phyloP scores from a whole-genome alignment of 1,140 invertebrate species.

The Chelonus insularis region DNA sequence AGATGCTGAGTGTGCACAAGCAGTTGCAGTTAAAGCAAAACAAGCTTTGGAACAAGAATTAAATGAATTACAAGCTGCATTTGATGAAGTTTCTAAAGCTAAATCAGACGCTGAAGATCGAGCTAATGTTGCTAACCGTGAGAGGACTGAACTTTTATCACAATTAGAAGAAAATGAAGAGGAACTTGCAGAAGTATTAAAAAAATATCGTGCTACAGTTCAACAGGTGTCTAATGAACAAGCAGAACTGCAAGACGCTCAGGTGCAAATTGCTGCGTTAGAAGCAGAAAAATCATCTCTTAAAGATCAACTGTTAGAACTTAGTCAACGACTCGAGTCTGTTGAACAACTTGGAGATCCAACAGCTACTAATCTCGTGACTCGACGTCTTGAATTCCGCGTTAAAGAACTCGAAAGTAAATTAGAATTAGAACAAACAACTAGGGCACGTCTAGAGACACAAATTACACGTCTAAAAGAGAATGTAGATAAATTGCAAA shows the following conservation, averaged over 20 bases:
- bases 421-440: slow-evolving; percentile 85
- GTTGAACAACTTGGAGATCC: slow-evolving; percentile 79
- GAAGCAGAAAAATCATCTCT: slow-evolving; percentile 76
- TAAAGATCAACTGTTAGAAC: slow-evolving; percentile 76
- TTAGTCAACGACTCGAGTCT: slow-evolving; percentile 74
- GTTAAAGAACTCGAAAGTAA: slow-evolving; percentile 87
- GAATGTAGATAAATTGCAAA: slow-evolving; percentile 75
- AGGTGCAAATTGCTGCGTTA: slow-evolving; percentile 76
- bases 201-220: slow-evolving; percentile 88
- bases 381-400: slow-evolving; percentile 72
- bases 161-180: slow-evolving; percentile 92
- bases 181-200: slow-evolving; percentile 84
- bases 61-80: slow-evolving; percentile 72
- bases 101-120: slow-evolving; percentile 82
- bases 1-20: slow-evolving; percentile 83
- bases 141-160: slow-evolving; percentile 78
- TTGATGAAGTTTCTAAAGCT: slow-evolving; percentile 77
- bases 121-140: slow-evolving; percentile 71
- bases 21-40: slow-evolving; percentile 81
- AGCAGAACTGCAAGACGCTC: slow-evolving; percentile 77
- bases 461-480: slow-evolving; percentile 84
- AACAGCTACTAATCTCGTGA: slow-evolving; percentile 74
- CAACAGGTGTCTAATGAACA: slow-evolving; percentile 85
- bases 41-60: slow-evolving; percentile 80
- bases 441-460: slow-evolving; percentile 77